These are phyloP conservation scores for Brenthis hecate DNA, from an alignment of 2,888 invertebrate species.

Conservation along the genomic window DNA sequence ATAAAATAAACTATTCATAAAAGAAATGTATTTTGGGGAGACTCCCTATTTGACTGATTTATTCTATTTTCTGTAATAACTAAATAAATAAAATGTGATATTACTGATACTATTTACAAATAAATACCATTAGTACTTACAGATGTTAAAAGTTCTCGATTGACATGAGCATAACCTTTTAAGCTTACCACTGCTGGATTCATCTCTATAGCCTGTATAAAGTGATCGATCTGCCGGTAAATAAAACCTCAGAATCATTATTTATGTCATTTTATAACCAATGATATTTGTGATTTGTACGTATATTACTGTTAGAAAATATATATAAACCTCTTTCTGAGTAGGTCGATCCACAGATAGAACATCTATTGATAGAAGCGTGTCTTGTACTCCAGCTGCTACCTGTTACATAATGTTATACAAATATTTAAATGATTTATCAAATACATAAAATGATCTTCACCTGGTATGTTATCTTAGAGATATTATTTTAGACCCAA, in stretches of 20 bases:
- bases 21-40: too few relatives aligned
- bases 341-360: conserved; percentile 82
- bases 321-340: conserved; percentile 79
- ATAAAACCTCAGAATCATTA: too few relatives aligned
- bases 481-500: too few relatives aligned
- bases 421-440: not conserved
- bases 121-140: conserved; percentile 60
- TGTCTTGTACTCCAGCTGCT: conserved; percentile 84
- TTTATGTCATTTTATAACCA: not conserved
- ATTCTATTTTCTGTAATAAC: too few relatives aligned
- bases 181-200: conserved; percentile 87
- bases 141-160: conserved; percentile 84
- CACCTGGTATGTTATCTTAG: too few relatives aligned
- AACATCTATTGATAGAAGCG: conserved; percentile 82
- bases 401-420: conserved; percentile 61
- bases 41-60: too few relatives aligned
- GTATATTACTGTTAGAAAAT: not conserved
- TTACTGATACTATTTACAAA: too few relatives aligned
- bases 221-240: conserved; percentile 82
- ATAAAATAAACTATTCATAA: too few relatives aligned
- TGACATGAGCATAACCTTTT: conserved; percentile 85
- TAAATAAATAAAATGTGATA: too few relatives aligned
- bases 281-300: not conserved
- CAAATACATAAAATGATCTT: not conserved
- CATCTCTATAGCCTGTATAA: conserved; percentile 86